Evolutionary conservation across 2,113 vertebrate species (phyloP).

Genomic region (Callopanchax toddi): DNA sequence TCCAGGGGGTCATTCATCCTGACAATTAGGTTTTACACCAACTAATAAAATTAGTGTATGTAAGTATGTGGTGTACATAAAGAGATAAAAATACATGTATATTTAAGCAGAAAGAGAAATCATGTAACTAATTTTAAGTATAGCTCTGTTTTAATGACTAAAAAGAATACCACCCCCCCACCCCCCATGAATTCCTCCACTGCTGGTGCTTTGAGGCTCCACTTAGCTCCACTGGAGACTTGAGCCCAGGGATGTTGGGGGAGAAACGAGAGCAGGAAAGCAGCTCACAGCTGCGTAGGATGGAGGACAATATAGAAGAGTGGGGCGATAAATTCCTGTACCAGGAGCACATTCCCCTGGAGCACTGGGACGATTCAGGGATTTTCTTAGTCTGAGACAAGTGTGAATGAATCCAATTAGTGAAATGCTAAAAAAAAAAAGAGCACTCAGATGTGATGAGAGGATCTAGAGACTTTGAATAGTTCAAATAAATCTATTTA

Average conservation of each 20-base stretch:
- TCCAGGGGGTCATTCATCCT: no score
- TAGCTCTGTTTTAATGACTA: conserved; percentile 27
- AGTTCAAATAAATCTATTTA: conserved; percentile 32
- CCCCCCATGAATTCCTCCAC: conserved; percentile 17
- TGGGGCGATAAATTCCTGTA: conserved; percentile 44
- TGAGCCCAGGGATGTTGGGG: conserved; percentile 26
- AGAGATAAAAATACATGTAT: conserved; percentile 23
- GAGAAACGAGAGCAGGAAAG: conserved; percentile 18
- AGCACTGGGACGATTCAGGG: conserved; percentile 16
- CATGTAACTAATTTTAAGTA: conserved; percentile 12
- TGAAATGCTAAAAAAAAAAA: conserved; percentile 16
- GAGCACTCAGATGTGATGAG: conserved; percentile 16
- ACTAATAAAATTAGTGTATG: no score
- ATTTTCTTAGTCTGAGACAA: conserved; percentile 40
- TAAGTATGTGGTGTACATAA: conserved; percentile 69
- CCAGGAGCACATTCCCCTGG: conserved; percentile 45
- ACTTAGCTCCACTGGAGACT: background rate
- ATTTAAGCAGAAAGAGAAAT: conserved; percentile 46
- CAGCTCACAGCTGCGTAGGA: conserved; percentile 26
- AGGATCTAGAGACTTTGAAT: conserved; percentile 37
- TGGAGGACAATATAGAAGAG: conserved; percentile 30
- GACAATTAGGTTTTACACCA: conserved; percentile 42
- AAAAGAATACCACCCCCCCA: conserved; percentile 13
- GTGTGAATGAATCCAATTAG: conserved; percentile 2
- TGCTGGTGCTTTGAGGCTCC: conserved; percentile 61